Conservation (phyloP, 2,113 vertebrate genomes). For the Ctenodactylus gundi region DNA sequence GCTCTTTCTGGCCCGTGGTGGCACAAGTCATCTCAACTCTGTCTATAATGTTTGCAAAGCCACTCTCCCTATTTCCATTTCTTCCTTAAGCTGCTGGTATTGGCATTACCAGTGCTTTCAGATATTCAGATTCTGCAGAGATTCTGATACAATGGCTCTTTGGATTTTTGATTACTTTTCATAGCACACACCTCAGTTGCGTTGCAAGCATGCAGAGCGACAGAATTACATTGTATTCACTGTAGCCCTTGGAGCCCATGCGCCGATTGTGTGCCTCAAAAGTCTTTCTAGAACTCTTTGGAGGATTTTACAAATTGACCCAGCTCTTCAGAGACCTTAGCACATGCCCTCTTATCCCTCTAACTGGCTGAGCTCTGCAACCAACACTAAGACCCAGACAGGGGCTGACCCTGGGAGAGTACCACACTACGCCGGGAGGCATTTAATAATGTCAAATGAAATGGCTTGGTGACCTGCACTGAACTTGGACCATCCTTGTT, state of each 20-base stretch:
- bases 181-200: background rate
- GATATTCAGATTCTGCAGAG: background rate
- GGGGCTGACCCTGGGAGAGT: accelerated
- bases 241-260: background rate
- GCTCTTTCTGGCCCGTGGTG: background rate
- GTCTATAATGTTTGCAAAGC: background rate
- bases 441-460: background rate
- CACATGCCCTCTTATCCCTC: accelerated
- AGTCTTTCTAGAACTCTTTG: background rate
- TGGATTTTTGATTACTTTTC: background rate
- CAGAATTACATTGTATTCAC: background rate
- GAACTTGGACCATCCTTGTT: background rate
- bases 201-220: background rate
- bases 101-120: background rate
- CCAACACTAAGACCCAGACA: background rate
- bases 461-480: background rate
- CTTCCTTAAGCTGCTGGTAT: background rate
- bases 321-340: background rate
- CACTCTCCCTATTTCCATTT: background rate
- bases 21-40: background rate
- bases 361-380: accelerated
- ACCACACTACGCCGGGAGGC: background rate
- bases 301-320: background rate
- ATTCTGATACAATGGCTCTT: background rate
- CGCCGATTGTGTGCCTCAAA: background rate